A percentile compares a stretch with the other conserved stretches of the same genome.
Evolutionary conservation across 2,797 vertebrate species (phyloP).

Genomic region (Schizopygopsis malacanthus): DNA sequence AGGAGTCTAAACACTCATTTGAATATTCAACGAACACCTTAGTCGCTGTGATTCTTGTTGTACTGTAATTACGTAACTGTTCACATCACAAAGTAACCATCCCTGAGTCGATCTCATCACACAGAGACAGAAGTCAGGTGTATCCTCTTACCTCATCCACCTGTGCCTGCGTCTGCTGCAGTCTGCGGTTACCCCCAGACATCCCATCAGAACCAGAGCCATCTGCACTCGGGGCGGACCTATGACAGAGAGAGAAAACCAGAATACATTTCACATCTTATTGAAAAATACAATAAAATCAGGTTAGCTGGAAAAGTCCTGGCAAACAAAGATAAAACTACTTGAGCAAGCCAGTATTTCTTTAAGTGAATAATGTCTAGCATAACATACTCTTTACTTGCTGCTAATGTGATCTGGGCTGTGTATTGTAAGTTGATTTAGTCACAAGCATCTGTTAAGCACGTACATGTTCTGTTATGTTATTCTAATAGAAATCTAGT

Average conservation of each 20-base stretch:
- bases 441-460: constrained; percentile 6
- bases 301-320: not conserved
- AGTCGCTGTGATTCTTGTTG: not conserved
- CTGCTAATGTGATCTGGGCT: not conserved
- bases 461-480: not conserved
- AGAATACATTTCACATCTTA: not conserved
- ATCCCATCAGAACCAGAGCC: constrained; percentile 49
- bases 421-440: not conserved
- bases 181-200: constrained; percentile 71
- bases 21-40: not conserved
- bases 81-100: not conserved
- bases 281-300: too few relatives aligned
- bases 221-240: constrained; percentile 58
- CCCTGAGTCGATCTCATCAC: not conserved
- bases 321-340: not conserved
- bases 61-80: not conserved
- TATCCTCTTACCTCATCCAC: constrained; percentile 79
- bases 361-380: not conserved
- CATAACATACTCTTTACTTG: not conserved
- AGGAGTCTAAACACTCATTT: not conserved
- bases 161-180: constrained; percentile 83
- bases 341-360: not conserved
- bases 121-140: not conserved
- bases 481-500: not conserved
- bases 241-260: not conserved